A percentile compares a stretch with the other conserved stretches of the same genome.
These are phyloP conservation scores for Vanacampus margaritifer DNA, from an alignment of 2,113 vertebrate species.

Conservation along the genomic window DNA sequence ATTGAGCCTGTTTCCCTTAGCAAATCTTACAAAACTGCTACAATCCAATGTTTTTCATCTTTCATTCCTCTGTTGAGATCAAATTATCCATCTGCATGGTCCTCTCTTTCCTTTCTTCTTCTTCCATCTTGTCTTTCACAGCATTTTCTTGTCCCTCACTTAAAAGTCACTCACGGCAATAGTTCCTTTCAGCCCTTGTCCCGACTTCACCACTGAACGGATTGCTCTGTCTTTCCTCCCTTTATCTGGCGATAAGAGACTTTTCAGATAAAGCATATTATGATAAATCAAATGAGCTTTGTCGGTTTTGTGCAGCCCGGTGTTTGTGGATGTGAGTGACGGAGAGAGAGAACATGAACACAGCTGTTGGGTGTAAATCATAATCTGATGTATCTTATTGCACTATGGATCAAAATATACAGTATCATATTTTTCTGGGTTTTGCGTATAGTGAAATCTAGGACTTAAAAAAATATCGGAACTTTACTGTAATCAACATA, in stretches of 20 bases:
- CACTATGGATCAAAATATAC: constrained; percentile 6
- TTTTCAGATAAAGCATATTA: constrained; percentile 73
- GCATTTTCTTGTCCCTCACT: constrained; percentile 3
- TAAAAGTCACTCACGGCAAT: not conserved
- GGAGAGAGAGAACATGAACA: not conserved
- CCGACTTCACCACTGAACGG: constrained; percentile 48
- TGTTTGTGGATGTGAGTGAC: constrained; percentile 27
- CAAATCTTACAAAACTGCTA: not conserved
- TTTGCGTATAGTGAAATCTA: not conserved
- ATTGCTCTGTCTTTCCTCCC: constrained; percentile 62
- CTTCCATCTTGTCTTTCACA: not conserved
- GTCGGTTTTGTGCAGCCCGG: constrained; percentile 51
- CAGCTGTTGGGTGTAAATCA: constrained; percentile 37
- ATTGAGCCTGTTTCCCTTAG: not conserved
- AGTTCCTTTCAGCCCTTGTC: constrained; percentile 27
- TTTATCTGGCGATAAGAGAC: constrained; percentile 73
- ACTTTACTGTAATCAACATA: not conserved
- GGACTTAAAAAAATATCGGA: not conserved
- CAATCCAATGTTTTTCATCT: not conserved
- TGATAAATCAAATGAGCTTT: constrained; percentile 70
- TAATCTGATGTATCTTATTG: constrained; percentile 9
- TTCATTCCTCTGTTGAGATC: not conserved
- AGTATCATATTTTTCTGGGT: not conserved
- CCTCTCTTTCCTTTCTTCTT: not conserved
- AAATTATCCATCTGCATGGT: not conserved